Conservation (phyloP, 2,888 invertebrate genomes). For the Caenorhabditis angaria region DNA sequence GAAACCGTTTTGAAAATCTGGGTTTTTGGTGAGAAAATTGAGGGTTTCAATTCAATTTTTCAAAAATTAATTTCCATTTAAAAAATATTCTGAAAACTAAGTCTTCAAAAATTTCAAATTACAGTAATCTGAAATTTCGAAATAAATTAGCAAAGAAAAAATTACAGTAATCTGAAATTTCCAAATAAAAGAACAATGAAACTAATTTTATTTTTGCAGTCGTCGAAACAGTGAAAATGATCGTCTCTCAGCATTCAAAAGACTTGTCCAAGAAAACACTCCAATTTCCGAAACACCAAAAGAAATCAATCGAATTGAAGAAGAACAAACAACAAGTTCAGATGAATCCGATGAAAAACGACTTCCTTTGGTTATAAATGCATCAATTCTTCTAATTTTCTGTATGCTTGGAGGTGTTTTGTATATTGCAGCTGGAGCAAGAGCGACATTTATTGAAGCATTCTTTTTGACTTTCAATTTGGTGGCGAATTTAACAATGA, state of each 20-base stretch:
- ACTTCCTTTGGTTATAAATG: conserved; percentile 70
- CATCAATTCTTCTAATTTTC: conserved; percentile 70
- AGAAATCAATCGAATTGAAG: conserved; percentile 19
- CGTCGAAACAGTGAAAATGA: conserved; percentile 20
- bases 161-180: conserved; percentile 1
- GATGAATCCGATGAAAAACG: conserved; percentile 51
- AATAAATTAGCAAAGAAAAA: too few species aligned
- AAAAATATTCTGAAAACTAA: too few species aligned
- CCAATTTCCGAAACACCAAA: conserved; percentile 26
- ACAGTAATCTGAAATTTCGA: not conserved
- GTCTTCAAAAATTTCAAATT: not conserved
- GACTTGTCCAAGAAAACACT: conserved; percentile 24
- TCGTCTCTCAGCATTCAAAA: conserved; percentile 29
- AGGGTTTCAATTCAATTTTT: too few species aligned
- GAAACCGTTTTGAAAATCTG: too few species aligned
- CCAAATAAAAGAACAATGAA: too few species aligned
- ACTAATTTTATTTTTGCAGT: not conserved
- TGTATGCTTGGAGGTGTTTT: conserved; percentile 70
- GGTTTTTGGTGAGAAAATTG: too few species aligned
- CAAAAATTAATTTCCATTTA: too few species aligned
- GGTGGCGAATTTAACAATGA: conserved; percentile 72
- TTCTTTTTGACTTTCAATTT: conserved; percentile 72
- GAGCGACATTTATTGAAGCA: conserved; percentile 68
- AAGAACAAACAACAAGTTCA: conserved; percentile 24
- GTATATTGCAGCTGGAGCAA: conserved; percentile 68